Conservation (phyloP, 2,797 vertebrate genomes). For the Tapirus indicus region DNA sequence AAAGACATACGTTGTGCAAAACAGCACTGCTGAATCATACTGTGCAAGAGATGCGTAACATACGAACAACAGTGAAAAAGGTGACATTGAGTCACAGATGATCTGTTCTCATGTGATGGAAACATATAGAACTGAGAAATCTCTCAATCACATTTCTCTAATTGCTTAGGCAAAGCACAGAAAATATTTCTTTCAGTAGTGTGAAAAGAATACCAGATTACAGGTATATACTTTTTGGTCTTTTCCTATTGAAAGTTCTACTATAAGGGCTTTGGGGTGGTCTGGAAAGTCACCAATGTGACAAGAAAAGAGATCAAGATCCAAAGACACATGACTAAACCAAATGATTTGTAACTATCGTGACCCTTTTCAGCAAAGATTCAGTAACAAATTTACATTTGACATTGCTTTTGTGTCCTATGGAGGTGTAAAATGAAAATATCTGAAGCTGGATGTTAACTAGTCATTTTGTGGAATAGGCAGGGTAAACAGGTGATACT, state of each 20-base stretch:
- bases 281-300: not conserved
- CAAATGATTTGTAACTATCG: slow-evolving; percentile 33
- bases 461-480: not conserved
- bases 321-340: slow-evolving; percentile 17
- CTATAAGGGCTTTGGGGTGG: not conserved
- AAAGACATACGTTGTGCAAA: slow-evolving; percentile 25
- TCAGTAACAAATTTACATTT: slow-evolving; percentile 40
- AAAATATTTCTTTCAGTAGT: not conserved
- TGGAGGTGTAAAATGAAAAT: slow-evolving; percentile 44
- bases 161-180: not conserved
- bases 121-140: slow-evolving; percentile 39
- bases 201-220: slow-evolving; percentile 36
- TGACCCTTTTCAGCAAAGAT: slow-evolving; percentile 35
- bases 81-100: slow-evolving; percentile 4
- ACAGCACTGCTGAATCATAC: slow-evolving; percentile 32
- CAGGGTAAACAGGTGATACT: not conserved
- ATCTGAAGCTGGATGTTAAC: not conserved
- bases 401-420: not conserved
- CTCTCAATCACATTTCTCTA: slow-evolving; percentile 36
- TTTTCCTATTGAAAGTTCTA: slow-evolving; percentile 58
- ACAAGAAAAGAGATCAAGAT: slow-evolving; percentile 33
- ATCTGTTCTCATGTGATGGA: slow-evolving; percentile 54
- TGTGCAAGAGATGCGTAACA: not conserved
- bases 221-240: not conserved
- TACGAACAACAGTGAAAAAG: not conserved